A percentile compares a stretch with the other conserved stretches of the same genome.
phyloP scores from a whole-genome alignment of 1,140 invertebrate species.

The Chelonus insularis region DNA sequence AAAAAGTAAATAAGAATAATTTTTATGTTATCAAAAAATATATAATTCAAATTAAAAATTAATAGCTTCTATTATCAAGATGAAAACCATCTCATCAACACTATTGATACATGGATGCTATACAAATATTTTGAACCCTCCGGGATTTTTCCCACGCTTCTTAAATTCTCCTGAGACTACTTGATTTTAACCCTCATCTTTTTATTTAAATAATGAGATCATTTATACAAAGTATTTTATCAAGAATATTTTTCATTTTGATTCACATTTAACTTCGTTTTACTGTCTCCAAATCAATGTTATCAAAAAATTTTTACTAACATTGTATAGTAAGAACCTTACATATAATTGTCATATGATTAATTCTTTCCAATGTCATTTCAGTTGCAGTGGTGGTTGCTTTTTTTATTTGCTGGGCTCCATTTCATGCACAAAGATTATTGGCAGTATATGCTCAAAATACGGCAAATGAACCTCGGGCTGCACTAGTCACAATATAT shows the following conservation, averaged over 20 bases:
- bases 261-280: slow-evolving; percentile 5
- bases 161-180: not conserved
- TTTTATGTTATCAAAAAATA: not conserved
- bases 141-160: slow-evolving; percentile 1
- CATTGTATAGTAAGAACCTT: not conserved
- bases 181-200: slow-evolving; percentile 12
- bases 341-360: not conserved
- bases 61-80: not conserved
- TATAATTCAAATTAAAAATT: not conserved
- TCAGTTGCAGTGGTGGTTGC: slow-evolving; percentile 91
- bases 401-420: slow-evolving; percentile 94
- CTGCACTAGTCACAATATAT: slow-evolving; percentile 61
- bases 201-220: slow-evolving; percentile 13
- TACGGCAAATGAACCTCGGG: slow-evolving; percentile 42
- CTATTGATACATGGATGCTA: not conserved
- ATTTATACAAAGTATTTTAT: not conserved
- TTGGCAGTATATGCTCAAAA: slow-evolving; percentile 70
- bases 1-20: not conserved
- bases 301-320: no score
- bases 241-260: not conserved
- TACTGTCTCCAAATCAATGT: no score
- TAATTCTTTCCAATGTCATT: slow-evolving; percentile 32
- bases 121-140: not conserved
- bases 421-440: slow-evolving; percentile 87
- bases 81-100: not conserved